phyloP scores from a whole-genome alignment of 1,140 invertebrate species.

The Scaptomyza hsui region DNA sequence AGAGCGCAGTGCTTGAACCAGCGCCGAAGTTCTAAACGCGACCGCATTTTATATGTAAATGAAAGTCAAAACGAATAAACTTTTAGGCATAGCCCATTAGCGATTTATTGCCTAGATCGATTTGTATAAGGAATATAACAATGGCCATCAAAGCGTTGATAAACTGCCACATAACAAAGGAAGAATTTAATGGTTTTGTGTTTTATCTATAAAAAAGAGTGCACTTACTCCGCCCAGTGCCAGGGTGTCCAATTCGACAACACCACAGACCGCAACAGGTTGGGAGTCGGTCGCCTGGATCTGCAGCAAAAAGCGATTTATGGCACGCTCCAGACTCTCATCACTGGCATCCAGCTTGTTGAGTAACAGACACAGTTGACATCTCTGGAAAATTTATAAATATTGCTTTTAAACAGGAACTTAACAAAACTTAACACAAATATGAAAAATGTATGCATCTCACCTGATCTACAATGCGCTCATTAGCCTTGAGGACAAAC shows the following conservation, averaged over 20 bases:
- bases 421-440: too few relatives aligned
- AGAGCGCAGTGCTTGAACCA: not conserved
- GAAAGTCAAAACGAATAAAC: not conserved
- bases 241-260: slow-evolving; percentile 66
- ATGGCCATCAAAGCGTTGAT: slow-evolving; percentile 61
- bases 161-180: slow-evolving; percentile 58
- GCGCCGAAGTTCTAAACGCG: slow-evolving; percentile 2
- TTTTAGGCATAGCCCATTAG: slow-evolving; percentile 48
- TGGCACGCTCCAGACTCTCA: slow-evolving; percentile 38
- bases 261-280: slow-evolving; percentile 49
- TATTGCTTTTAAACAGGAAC: not conserved
- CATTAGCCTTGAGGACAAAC: slow-evolving; percentile 50
- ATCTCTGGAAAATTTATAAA: slow-evolving; percentile 51
- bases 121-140: slow-evolving; percentile 78
- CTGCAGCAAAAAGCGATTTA: slow-evolving; percentile 71
- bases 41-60: slow-evolving; percentile 24
- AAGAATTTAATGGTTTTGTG: slow-evolving; percentile 7
- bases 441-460: too few relatives aligned
- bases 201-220: not conserved
- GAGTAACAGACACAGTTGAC: slow-evolving; percentile 42
- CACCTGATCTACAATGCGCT: slow-evolving; percentile 58
- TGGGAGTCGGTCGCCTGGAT: slow-evolving; percentile 41
- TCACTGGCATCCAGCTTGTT: slow-evolving; percentile 49
- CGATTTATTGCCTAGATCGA: slow-evolving; percentile 71
- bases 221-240: slow-evolving; percentile 67